Evolutionary conservation across 23 tunicate genomes (phyloP), one percentile per base, ranked within the genome.

Genomic region (Trididemnum nubilum): DNA sequence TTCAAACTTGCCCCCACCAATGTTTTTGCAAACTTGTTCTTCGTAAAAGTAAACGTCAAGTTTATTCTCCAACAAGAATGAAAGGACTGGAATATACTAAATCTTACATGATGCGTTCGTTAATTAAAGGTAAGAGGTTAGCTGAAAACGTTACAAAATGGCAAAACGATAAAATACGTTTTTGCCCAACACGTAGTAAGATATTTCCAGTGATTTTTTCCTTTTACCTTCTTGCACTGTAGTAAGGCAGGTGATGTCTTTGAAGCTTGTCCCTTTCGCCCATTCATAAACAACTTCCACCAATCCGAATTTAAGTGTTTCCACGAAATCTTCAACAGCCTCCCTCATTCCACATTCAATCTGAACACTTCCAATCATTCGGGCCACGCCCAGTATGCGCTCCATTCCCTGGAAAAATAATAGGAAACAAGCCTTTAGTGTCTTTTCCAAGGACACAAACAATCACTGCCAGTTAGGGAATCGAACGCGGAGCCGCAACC

Each of bases 251-350:
- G 96, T 96, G 26, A 96, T 96, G 70, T 96, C 95, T 64, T 91
- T 90, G 51, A 96, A 96, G 1, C 87, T 76, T 0, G 96, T 93
- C 4, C 99, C 99, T 60, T 84, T 87, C 24, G 99, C 97, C 99
- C 99, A 96, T 61, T 96, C 92, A 67, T 91, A 96, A 26, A 96
- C 99, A 12, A 91, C 99, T 54, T 82, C 85, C 0, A 83, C 83
- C 32, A 96, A 77, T 0, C 99, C 99, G 65, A 96, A 96, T 36
- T 87, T 87, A 0, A 96, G 82, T 2, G 51, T 38, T 0, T 83
- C 65, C 24, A 88, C 88, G 75, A 88, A 96, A 60, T 96, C 99
- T 27, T 96, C 97, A 0, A 84, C 87, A 2, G 94, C 69, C 36
- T 88, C 79, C 3, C 85, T 77, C 28, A 96, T 96, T 21, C 97